Conservation (phyloP, 2,113 vertebrate species). For the Prionailurus bengalensis region DNA sequence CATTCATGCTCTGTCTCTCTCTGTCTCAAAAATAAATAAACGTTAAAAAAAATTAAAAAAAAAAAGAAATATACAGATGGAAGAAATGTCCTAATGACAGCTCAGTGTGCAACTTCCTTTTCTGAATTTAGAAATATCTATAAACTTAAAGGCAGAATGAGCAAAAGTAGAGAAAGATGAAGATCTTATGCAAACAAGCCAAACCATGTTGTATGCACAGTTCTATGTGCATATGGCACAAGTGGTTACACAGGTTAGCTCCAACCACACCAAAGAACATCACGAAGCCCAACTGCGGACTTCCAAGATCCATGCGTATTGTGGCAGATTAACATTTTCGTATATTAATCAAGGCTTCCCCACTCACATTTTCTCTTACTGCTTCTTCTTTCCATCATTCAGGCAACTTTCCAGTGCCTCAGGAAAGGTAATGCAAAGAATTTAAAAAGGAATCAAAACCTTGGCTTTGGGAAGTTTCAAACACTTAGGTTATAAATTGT, state of each 20-base stretch:
- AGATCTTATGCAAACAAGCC: not conserved
- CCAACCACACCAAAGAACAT: not conserved
- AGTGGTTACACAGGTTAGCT: not conserved
- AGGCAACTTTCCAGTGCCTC: not conserved
- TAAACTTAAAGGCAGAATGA: not conserved
- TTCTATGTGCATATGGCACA: not conserved
- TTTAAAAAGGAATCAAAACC: not conserved
- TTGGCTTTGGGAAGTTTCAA: constrained; percentile 6
- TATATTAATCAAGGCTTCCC: not conserved
- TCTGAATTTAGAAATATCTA: not conserved
- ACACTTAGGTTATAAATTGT: not conserved
- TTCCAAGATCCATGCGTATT: not conserved
- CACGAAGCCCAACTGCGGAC: not conserved
- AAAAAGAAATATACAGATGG: not conserved
- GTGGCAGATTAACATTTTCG: not conserved
- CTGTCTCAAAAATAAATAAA: too few species aligned
- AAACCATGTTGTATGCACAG: not conserved
- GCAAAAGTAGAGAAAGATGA: not conserved
- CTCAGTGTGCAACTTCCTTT: not conserved
- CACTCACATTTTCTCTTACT: not conserved
- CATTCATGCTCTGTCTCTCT: too few species aligned
- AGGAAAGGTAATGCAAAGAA: not conserved
- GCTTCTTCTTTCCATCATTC: not conserved
- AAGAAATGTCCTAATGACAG: not conserved
- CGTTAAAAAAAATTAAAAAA: too few species aligned